A percentile compares a stretch with the other conserved stretches of the same genome.
phyloP scores from a whole-genome alignment of 2,113 vertebrate species.

The Gallinago jamesoni region DNA sequence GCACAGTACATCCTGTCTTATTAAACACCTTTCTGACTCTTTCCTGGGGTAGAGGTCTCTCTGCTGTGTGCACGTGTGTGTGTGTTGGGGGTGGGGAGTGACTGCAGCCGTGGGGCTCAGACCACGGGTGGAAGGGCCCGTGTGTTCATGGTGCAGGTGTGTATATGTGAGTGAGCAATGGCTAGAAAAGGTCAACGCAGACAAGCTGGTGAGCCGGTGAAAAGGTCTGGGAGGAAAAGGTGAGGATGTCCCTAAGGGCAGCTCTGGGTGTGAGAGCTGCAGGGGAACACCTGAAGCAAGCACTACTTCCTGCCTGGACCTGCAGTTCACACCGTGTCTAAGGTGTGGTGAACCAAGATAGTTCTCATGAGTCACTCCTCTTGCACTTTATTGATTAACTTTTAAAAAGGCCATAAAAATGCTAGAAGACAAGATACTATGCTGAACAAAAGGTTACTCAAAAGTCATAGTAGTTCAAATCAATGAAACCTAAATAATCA shows the following conservation, averaged over 20 bases:
- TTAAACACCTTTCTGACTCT: neutral
- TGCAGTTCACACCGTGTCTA: neutral
- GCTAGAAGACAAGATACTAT: neutral
- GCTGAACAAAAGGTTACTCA: neutral
- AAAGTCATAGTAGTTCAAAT: neutral
- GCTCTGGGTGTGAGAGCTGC: neutral
- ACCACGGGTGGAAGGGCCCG: fast-evolving
- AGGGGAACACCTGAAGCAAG: neutral
- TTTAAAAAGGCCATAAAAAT: neutral
- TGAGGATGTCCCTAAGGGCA: neutral
- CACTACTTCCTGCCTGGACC: neutral
- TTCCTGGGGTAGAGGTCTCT: neutral
- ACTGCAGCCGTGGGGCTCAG: neutral
- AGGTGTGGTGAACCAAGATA: neutral
- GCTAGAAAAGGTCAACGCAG: fast-evolving
- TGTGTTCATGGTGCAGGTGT: fast-evolving
- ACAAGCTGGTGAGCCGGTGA: neutral
- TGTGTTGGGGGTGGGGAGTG: no score
- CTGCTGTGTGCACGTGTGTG: fast-evolving
- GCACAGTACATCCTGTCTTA: neutral
- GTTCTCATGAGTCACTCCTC: neutral
- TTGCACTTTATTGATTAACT: neutral
- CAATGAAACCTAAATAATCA: neutral
- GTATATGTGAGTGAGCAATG: fast-evolving
- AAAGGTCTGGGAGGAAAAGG: neutral